Conservation (phyloP, 2,888 invertebrate genomes). For the Chrysolina oricalcia region DNA sequence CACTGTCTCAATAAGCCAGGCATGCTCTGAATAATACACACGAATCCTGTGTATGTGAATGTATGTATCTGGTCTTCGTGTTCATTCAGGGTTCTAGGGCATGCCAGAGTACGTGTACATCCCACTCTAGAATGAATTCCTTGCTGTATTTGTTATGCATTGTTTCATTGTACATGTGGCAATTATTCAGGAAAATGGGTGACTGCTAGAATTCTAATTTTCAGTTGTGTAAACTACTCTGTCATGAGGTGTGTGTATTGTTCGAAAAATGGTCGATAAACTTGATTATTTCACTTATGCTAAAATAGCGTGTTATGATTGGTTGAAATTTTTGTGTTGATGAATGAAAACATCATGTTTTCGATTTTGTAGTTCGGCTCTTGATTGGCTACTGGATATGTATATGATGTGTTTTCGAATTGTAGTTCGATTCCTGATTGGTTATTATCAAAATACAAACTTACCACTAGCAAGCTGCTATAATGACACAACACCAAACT, state of each 20-base stretch:
- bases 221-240: neutral
- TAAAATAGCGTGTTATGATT: no score
- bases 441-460: no score
- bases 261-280: neutral
- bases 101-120: neutral
- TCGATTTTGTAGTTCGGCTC: no score
- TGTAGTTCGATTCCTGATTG: no score
- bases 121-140: neutral
- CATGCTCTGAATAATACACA: neutral
- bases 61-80: neutral
- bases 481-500: neutral
- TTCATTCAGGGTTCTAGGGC: neutral
- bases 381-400: no score
- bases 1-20: neutral
- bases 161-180: slow-evolving; percentile 5
- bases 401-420: no score
- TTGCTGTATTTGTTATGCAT: neutral
- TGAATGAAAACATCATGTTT: no score
- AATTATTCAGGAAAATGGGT: slow-evolving; percentile 8
- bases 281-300: no score
- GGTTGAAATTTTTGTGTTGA: no score
- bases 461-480: no score
- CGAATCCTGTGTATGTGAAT: neutral
- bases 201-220: neutral
- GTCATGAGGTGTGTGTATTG: neutral